Conservation (phyloP, 2,888 invertebrate genomes). For the Sisyra nigra region DNA sequence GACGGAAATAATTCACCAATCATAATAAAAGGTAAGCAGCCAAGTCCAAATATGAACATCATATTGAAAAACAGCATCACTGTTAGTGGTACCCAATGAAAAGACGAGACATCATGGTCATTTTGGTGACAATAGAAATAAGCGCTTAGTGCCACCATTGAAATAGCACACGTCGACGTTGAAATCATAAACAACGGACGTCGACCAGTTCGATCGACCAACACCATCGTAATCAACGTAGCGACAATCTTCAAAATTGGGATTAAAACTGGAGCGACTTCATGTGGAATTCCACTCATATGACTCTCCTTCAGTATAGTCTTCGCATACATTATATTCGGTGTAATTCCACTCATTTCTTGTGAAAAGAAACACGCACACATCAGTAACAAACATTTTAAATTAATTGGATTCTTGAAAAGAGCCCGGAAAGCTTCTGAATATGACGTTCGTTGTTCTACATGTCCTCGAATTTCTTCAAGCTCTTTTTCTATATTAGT, state of each 20-base stretch:
- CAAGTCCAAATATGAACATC: slow-evolving; percentile 8
- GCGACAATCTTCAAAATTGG: slow-evolving; percentile 6
- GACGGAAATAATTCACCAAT: slow-evolving; percentile 8
- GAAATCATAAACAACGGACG: slow-evolving; percentile 7
- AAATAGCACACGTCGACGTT: neutral
- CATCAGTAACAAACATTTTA: slow-evolving; percentile 1
- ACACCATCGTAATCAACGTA: slow-evolving; percentile 6
- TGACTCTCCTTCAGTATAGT: slow-evolving; percentile 4
- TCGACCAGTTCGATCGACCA: slow-evolving; percentile 5
- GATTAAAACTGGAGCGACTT: neutral
- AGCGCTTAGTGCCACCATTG: slow-evolving; percentile 5
- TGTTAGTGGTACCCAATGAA: slow-evolving; percentile 6
- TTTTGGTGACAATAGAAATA: slow-evolving; percentile 6
- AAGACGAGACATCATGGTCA: neutral
- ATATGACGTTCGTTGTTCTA: neutral
- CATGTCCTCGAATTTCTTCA: slow-evolving; percentile 2
- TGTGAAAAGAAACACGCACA: slow-evolving; percentile 5
- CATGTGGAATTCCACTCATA: neutral
- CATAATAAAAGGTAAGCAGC: slow-evolving; percentile 8
- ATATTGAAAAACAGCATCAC: slow-evolving; percentile 7
- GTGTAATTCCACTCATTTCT: slow-evolving; percentile 8
- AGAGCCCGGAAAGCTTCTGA: slow-evolving; percentile 2
- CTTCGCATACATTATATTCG: slow-evolving; percentile 8
- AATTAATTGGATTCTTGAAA: slow-evolving; percentile 1
- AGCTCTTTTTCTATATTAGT: slow-evolving; percentile 4